Evolutionary conservation across 2,888 invertebrate genomes (phyloP), one percentile per base, ranked within the genome.

Genomic region (Agapostemon virescens): DNA sequence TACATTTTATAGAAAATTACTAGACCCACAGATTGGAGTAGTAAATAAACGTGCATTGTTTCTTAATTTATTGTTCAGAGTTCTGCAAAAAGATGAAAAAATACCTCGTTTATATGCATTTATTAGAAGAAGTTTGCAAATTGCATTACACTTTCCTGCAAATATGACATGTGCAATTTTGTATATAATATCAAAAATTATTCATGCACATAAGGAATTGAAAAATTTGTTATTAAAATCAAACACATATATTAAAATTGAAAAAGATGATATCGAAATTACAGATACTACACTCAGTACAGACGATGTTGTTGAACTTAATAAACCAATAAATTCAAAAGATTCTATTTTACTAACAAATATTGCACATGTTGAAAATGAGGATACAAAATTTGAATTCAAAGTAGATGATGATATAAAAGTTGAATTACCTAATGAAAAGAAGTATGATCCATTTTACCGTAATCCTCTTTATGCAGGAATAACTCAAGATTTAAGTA

Each of bases 381-480:
- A 49, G 17, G 78, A 81, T 63, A 61, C n/a, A 9, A 68, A 77
- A 20, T 11, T 30, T 64, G 69, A 77, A 40, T 11, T 38, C 3
- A 70, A 69, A 64, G 33, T n/a, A 20, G 64, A 52, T 36, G n/a
- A 45, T 64, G 55, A 74, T 9, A 30, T 69, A 49, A 81, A 80
- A 55, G 20, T 64, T 38, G 75, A 86, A n/a, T 2, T 45, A 0
- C 6, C 58, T 64, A 30, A 69, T 30, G 26, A 70, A 68, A 93
- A 93, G 0, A 93, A 93, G 36, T 97, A 97, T 92, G 95, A 96
- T 92, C 95, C 96, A 0, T 93, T 94, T 78, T 93, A 95, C 36
- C 95, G 99, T 38, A 98, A 99, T 93, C 99, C 99, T 0, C 92
- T 96, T 23, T 97, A 95, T 93, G 96, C 97, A 17, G 97, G 97